Conservation (phyloP, 2,113 vertebrate species). For the Melanostigma gelatinosum region DNA sequence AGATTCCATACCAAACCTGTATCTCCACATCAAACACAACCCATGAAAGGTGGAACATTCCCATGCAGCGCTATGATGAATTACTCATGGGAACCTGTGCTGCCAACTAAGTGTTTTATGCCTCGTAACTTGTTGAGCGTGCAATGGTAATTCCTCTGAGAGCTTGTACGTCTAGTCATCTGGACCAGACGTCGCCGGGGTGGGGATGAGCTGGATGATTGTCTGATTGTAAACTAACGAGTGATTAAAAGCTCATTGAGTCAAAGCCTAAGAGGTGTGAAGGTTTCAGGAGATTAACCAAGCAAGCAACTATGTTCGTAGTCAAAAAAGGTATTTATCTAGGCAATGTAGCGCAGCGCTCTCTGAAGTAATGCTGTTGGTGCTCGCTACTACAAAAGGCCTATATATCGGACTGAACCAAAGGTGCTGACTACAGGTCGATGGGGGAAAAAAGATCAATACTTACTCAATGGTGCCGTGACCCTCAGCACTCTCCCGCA, state of each 20-base stretch:
- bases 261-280: not conserved
- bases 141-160: conserved; percentile 1
- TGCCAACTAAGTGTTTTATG: not conserved
- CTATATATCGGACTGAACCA: conserved; percentile 12
- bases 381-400: conserved; percentile 14
- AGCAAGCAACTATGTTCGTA: not conserved
- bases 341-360: not conserved
- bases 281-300: not conserved
- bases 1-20: conserved; percentile 10
- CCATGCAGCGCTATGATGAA: conserved; percentile 26
- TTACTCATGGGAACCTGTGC: conserved; percentile 62
- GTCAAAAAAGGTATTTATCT: conserved; percentile 1
- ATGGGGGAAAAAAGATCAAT: conserved; percentile 17
- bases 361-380: conserved; percentile 20
- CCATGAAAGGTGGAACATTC: conserved; percentile 46
- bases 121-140: not conserved
- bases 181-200: conserved; percentile 30
- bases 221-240: conserved; percentile 16
- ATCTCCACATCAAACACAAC: conserved; percentile 64
- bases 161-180: conserved; percentile 19
- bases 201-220: conserved; percentile 16
- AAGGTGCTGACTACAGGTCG: conserved; percentile 45
- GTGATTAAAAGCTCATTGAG: not conserved
- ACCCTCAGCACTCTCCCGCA: conserved; percentile 89
- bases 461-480: conserved; percentile 94